Evolutionary conservation across 2,888 invertebrate species (phyloP).

Genomic region (Busseola fusca): DNA sequence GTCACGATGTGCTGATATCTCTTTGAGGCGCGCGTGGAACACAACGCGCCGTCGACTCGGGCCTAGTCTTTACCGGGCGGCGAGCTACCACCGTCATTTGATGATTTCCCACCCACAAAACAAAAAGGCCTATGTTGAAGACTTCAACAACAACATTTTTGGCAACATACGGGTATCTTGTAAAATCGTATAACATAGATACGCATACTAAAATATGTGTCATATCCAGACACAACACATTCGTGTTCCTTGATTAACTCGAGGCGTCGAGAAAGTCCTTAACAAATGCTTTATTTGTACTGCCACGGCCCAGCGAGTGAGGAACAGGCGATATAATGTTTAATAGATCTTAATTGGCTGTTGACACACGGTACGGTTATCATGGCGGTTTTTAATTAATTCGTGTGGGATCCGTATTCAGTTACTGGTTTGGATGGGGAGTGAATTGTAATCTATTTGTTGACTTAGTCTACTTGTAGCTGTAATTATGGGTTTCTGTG

Average conservation of each 20-base stretch:
- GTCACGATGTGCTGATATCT: too few relatives aligned
- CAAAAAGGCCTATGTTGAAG: background rate
- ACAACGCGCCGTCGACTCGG: too few relatives aligned
- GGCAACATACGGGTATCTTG: background rate
- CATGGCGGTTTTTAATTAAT: slow-evolving; percentile 60
- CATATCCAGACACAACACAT: slow-evolving; percentile 33
- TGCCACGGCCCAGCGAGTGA: slow-evolving; percentile 74
- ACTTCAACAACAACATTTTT: background rate
- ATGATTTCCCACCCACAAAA: too few relatives aligned
- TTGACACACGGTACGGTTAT: slow-evolving; percentile 65
- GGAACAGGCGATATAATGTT: slow-evolving; percentile 75
- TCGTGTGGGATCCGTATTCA: slow-evolving; percentile 62
- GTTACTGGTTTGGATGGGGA: slow-evolving; percentile 20
- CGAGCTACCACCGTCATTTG: too few relatives aligned
- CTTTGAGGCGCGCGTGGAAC: too few relatives aligned
- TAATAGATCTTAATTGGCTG: slow-evolving; percentile 84
- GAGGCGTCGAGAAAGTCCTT: slow-evolving; percentile 76
- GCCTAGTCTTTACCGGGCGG: too few relatives aligned
- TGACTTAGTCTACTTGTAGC: slow-evolving; percentile 1
- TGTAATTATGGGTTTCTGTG: slow-evolving; percentile 1
- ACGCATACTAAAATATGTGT: background rate
- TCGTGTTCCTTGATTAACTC: slow-evolving; percentile 66
- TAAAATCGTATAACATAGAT: background rate
- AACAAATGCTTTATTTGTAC: slow-evolving; percentile 79
- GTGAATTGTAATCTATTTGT: slow-evolving; percentile 3